phyloP scores from a whole-genome alignment of 2,113 vertebrate genomes.

The Octodon degus region DNA sequence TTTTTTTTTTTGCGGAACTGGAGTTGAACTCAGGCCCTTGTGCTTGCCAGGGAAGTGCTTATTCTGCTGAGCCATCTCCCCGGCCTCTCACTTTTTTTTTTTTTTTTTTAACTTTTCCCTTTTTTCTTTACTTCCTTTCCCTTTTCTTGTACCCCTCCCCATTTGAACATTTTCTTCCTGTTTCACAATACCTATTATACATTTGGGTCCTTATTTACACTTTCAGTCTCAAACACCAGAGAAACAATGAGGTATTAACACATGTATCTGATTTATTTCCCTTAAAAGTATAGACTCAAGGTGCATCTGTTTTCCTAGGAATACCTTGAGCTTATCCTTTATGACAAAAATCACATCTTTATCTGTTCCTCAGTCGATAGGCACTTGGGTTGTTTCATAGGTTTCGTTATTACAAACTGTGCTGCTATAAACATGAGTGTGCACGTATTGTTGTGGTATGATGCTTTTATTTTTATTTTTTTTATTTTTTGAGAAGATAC shows the following conservation, averaged over 20 bases:
- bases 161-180: not conserved
- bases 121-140: not conserved
- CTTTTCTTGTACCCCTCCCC: not conserved
- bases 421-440: not conserved
- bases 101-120: not conserved
- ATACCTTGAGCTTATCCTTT: not conserved
- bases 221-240: not conserved
- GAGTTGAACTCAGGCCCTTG: too few species aligned
- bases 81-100: not conserved
- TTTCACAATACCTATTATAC: not conserved
- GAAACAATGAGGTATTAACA: not conserved
- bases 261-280: not conserved
- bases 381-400: not conserved
- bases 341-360: not conserved
- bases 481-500: not conserved
- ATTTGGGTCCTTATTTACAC: not conserved
- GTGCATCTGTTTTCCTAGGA: not conserved
- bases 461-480: not conserved
- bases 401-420: not conserved
- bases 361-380: not conserved
- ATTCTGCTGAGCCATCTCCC: too few species aligned
- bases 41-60: too few species aligned
- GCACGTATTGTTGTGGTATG: not conserved
- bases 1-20: too few species aligned
- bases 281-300: not conserved